phyloP scores from a whole-genome alignment of 2,797 vertebrate genomes.

The Coreius guichenoti region DNA sequence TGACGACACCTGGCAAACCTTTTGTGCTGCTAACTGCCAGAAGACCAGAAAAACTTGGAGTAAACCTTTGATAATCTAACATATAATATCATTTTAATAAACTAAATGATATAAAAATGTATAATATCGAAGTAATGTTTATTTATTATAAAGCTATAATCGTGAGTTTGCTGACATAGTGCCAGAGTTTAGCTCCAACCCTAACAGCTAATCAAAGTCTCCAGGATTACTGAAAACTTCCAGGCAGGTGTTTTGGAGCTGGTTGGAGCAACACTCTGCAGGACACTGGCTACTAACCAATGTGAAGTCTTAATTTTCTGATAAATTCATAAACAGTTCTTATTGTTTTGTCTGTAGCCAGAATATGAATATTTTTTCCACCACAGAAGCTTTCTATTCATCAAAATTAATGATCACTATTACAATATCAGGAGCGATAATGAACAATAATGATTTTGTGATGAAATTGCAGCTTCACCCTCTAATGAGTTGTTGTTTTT shows the following conservation, averaged over 20 bases:
- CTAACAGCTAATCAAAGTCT: no score
- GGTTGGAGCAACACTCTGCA: neutral
- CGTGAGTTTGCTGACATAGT: no score
- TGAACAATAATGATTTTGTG: no score
- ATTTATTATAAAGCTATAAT: no score
- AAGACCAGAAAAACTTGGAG: neutral
- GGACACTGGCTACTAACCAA: neutral
- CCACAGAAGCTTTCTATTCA: no score
- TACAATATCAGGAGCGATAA: no score
- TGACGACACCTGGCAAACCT: neutral
- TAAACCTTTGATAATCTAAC: neutral
- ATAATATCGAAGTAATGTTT: neutral
- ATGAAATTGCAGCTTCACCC: no score
- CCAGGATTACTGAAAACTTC: neutral
- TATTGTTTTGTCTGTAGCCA: neutral
- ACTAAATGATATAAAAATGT: rapidly evolving
- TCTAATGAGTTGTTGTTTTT: no score
- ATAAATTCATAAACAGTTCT: neutral
- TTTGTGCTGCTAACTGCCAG: neutral
- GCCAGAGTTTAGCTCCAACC: no score
- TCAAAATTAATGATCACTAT: no score
- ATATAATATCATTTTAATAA: neutral
- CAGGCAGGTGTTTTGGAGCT: neutral
- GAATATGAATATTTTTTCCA: no score
- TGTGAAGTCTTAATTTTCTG: neutral